These are phyloP conservation scores for Podabrus alpinus DNA, from an alignment of 2,888 invertebrate genomes.

Conservation along the genomic window DNA sequence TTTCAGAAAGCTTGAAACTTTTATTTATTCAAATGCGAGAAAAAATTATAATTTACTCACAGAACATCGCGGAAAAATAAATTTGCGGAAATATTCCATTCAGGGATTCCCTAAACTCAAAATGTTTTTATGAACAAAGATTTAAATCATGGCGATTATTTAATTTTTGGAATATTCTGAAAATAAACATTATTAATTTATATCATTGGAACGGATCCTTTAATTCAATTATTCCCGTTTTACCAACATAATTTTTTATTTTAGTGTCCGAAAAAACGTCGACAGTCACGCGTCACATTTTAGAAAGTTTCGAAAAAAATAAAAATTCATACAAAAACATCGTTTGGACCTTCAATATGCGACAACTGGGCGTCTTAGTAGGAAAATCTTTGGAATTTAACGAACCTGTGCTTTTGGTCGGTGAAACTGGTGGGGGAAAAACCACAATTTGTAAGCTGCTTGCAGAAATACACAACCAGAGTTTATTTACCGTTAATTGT, in stretches of 20 bases:
- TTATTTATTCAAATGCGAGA: no score
- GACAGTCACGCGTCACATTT: conserved; percentile 72
- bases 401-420: conserved; percentile 94
- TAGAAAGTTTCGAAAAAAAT: conserved; percentile 65
- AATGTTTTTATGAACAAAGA: no score
- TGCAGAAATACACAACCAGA: conserved; percentile 68
- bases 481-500: conserved; percentile 87
- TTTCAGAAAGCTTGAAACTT: no score
- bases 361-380: conserved; percentile 75
- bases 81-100: no score
- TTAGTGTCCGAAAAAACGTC: conserved; percentile 69
- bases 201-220: not conserved
- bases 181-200: no score
- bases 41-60: no score
- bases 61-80: no score
- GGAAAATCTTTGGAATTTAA: conserved; percentile 86
- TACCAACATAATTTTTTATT: conserved; percentile 26
- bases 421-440: conserved; percentile 98
- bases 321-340: conserved; percentile 73
- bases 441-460: conserved; percentile 93
- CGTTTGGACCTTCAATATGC: conserved; percentile 94
- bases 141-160: no score
- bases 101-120: no score
- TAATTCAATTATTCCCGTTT: conserved; percentile 10
- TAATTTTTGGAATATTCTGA: no score